Evolutionary conservation across 2,113 vertebrate species (phyloP).

Genomic region (Drymodes brunneopygia): DNA sequence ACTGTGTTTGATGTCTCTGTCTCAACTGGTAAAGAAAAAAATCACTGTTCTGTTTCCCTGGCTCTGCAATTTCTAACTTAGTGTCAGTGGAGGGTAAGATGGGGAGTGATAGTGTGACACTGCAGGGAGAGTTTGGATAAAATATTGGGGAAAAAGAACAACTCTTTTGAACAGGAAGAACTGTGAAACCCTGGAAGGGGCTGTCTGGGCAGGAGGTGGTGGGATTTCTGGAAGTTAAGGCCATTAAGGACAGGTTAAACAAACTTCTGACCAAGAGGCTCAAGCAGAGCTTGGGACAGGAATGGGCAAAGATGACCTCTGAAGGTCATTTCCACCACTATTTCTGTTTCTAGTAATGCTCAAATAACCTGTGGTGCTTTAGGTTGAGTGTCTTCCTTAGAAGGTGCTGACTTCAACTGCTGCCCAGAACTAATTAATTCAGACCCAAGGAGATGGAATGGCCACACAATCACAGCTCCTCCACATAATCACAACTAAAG

Average conservation of each 20-base stretch:
- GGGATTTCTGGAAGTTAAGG: neutral
- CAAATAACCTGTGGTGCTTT: neutral
- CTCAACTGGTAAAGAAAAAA: neutral
- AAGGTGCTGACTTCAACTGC: neutral
- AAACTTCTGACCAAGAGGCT: neutral
- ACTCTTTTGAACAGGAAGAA: neutral
- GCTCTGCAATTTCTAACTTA: neutral
- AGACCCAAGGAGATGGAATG: neutral
- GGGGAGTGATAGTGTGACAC: neutral
- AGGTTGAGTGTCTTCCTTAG: neutral
- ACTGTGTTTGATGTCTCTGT: slow-evolving; percentile 11
- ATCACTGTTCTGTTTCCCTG: neutral
- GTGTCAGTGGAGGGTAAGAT: neutral
- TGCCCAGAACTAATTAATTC: neutral
- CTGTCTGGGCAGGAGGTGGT: neutral
- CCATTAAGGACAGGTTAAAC: neutral
- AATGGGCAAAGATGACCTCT: neutral
- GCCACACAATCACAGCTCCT: neutral
- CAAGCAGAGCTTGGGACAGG: neutral
- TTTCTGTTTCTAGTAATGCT: neutral
- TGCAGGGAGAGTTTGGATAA: neutral
- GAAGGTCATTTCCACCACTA: neutral
- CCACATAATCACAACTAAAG: neutral
- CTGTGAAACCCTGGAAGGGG: neutral
- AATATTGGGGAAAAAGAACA: neutral